Conservation (phyloP, 2,797 vertebrate genomes). For the Tiaroga cobitis region DNA sequence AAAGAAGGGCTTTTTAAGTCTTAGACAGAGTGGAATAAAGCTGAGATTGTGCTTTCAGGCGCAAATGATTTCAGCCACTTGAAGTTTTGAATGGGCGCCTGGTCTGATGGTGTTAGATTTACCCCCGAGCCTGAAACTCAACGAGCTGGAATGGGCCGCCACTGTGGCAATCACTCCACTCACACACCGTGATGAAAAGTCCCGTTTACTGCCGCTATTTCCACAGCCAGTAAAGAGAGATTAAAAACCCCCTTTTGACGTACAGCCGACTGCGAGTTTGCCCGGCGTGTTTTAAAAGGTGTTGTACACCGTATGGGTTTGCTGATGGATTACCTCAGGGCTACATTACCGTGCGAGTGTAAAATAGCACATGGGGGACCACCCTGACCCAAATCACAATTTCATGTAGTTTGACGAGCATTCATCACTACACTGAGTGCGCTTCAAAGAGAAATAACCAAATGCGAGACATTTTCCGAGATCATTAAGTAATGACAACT, state of each 20-base stretch:
- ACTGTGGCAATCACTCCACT: slow-evolving; percentile 40
- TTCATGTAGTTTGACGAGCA: slow-evolving; percentile 67
- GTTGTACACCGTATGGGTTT: slow-evolving; percentile 18
- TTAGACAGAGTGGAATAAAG: slow-evolving; percentile 18
- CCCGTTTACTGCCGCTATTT: slow-evolving; percentile 40
- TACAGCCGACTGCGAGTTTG: slow-evolving; percentile 25
- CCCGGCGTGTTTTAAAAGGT: slow-evolving; percentile 12
- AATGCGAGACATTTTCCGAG: slow-evolving; percentile 63
- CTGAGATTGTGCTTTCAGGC: slow-evolving; percentile 34
- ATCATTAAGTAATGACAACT: slow-evolving; percentile 77
- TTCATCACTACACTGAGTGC: slow-evolving; percentile 71
- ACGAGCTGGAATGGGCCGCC: slow-evolving; percentile 32
- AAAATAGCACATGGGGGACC: slow-evolving; percentile 61
- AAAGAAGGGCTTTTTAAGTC: background rate
- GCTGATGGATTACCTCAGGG: slow-evolving; percentile 53
- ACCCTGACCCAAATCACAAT: slow-evolving; percentile 66
- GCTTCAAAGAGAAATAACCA: slow-evolving; percentile 57
- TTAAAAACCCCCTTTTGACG: slow-evolving; percentile 30
- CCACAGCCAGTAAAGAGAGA: slow-evolving; percentile 34
- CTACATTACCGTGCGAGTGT: slow-evolving; percentile 48
- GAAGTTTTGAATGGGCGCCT: slow-evolving; percentile 54
- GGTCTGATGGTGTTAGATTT: slow-evolving; percentile 49
- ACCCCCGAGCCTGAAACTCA: slow-evolving; percentile 45
- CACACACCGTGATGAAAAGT: slow-evolving; percentile 38
- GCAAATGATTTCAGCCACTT: slow-evolving; percentile 8